Conservation (phyloP, 2,113 vertebrate species). For the Planiliza haematocheilus region DNA sequence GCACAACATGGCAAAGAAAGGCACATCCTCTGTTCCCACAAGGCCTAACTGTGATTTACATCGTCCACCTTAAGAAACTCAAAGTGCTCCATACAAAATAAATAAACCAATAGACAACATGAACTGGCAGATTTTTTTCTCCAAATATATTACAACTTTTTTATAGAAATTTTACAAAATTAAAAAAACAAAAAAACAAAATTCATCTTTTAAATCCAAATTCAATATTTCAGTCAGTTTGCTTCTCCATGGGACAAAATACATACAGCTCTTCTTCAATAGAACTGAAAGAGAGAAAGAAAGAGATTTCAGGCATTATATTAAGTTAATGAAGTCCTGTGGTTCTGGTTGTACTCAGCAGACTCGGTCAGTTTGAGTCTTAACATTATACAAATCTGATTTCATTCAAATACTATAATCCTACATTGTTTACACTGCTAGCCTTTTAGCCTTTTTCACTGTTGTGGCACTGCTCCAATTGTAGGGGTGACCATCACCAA, state of each 20-base stretch:
- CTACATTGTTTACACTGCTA: too few species aligned
- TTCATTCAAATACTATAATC: too few species aligned
- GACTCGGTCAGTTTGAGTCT: too few species aligned
- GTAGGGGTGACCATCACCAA: too few species aligned
- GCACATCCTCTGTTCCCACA: constrained; percentile 46
- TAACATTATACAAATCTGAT: too few species aligned
- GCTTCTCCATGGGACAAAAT: constrained; percentile 26
- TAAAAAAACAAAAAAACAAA: constrained; percentile 40
- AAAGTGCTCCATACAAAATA: constrained; percentile 59
- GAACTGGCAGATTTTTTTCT: constrained; percentile 47
- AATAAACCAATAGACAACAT: constrained; percentile 62
- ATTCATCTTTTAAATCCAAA: constrained; percentile 42
- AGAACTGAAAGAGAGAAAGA: constrained; percentile 76
- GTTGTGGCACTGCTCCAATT: too few species aligned
- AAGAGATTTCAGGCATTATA: too few species aligned
- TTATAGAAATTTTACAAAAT: constrained; percentile 60
- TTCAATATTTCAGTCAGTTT: constrained; percentile 46
- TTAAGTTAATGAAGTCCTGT: background rate
- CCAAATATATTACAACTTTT: constrained; percentile 72
- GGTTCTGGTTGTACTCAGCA: too few species aligned
- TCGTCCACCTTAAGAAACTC: constrained; percentile 25
- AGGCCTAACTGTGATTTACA: constrained; percentile 31
- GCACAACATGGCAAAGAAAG: constrained; percentile 66
- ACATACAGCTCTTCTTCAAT: constrained; percentile 61
- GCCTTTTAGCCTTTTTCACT: too few species aligned